Evolutionary conservation across 1,140 invertebrate species (phyloP), one percentile per base, ranked within the genome.

Genomic region (Cherax quadricarinatus): DNA sequence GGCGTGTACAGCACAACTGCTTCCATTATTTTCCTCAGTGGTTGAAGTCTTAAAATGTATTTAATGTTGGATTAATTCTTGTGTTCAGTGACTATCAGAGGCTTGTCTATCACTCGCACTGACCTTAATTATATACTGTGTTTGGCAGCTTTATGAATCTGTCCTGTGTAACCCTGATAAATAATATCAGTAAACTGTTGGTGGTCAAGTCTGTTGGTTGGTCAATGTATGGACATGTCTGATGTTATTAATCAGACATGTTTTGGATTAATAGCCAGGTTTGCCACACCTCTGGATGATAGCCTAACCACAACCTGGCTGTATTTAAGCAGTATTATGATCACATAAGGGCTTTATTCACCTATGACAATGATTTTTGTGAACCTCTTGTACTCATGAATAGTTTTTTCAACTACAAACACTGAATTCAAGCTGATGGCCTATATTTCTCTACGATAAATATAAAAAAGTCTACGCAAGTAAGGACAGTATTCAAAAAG

Each of bases 1-100:
- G 24, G 30, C 70, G 3, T 75, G 24, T 75, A 75, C 24, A 75
- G 24, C 70, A 75, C 24, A 75, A 30, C 70, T 75, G n/a, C 24
- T 24, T 75, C 24, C 70, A 75, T 75, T 75, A 66, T 66, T 75
- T 75, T 75, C 70, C 70, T 30, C 24, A 75, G 70, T 30, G 70
- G 70, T 75, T 30, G 70, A 30, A 30, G n/a, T 18, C 62, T 66
- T 18, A 5, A 66, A 66, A 75, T 24, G 21, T 70, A 21, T 75
- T 75, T 30, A 75, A 30, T 75, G 70, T 30, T 30, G 24, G 24
- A 75, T 30, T 75, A 30, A 75, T 75, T 5, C 24, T n/a, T 75
- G 70, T 75, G 70, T 75, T 75, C 70, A 75, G 70, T 6, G 3
- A 75, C 70, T 75, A 30, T 21, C 70, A 75, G 70, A 75, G 24